phyloP scores from a whole-genome alignment of 2,888 invertebrate genomes.

The Zygaena filipendulae region DNA sequence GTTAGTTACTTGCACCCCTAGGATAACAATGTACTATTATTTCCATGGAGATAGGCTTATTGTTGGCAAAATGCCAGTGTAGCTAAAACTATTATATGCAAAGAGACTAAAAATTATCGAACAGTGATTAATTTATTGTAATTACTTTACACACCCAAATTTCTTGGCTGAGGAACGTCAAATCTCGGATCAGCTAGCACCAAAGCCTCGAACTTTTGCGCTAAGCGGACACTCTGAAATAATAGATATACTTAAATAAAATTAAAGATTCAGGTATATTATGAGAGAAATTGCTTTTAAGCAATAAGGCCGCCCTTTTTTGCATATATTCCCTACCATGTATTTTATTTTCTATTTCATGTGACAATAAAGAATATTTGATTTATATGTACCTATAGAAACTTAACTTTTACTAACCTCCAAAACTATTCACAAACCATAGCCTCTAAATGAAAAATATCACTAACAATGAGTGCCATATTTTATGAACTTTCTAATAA shows the following conservation, averaged over 20 bases:
- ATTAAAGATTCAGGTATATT: neutral
- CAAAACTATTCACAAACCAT: too few relatives aligned
- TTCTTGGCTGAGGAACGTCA: conserved; percentile 88
- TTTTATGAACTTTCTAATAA: too few relatives aligned
- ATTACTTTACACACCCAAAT: conserved; percentile 67
- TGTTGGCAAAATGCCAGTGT: neutral
- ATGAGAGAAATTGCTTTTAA: too few relatives aligned
- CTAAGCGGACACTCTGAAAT: conserved; percentile 86
- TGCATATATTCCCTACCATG: neutral
- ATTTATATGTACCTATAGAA: too few relatives aligned
- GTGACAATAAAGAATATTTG: conserved; percentile 1
- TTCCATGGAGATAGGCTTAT: neutral
- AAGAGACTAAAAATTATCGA: conserved; percentile 1
- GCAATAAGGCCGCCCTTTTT: too few relatives aligned
- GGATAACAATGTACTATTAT: too few relatives aligned
- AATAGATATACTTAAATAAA: neutral
- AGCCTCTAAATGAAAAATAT: too few relatives aligned
- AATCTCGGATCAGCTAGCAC: conserved; percentile 86
- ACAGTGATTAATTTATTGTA: neutral
- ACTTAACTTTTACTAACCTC: too few relatives aligned
- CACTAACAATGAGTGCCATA: too few relatives aligned
- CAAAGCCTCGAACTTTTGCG: conserved; percentile 90
- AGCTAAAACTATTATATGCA: too few relatives aligned
- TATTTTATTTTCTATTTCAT: too few relatives aligned
- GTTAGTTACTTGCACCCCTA: too few relatives aligned